Percentiles rank a stretch among this genome's conserved stretches.
phyloP scores from a whole-genome alignment of 1,140 invertebrate genomes.

The Leptopilina boulardi region DNA sequence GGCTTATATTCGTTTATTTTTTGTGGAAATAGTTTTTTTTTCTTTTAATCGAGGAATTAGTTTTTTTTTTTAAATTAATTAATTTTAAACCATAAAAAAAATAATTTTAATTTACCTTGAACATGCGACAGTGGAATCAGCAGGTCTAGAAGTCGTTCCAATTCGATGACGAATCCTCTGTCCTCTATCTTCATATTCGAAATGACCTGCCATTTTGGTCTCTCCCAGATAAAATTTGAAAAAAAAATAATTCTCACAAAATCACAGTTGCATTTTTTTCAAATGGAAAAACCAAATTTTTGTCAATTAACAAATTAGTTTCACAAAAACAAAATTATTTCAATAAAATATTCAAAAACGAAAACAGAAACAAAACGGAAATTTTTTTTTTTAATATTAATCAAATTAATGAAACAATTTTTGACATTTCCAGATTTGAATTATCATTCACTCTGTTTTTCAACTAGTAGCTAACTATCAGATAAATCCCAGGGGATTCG shows the following conservation, averaged over 20 bases:
- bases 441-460: background rate
- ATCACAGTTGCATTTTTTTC: conserved; percentile 10
- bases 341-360: too few species aligned
- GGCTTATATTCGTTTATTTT: too few species aligned
- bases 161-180: conserved; percentile 69
- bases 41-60: too few species aligned
- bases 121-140: conserved; percentile 70
- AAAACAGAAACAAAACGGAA: too few species aligned
- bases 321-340: background rate
- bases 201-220: conserved; percentile 68
- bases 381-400: too few species aligned
- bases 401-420: too few species aligned
- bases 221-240: background rate
- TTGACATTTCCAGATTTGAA: background rate
- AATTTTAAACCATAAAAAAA: too few species aligned
- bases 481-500: conserved; percentile 58
- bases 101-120: conserved; percentile 61
- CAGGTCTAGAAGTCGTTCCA: conserved; percentile 61
- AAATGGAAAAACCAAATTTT: background rate
- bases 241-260: background rate
- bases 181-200: conserved; percentile 70
- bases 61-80: too few species aligned
- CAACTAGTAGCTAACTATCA: conserved; percentile 53
- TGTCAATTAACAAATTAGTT: background rate
- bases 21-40: too few species aligned